Conservation (phyloP, 2,797 vertebrate genomes). For the Rhinophrynus dorsalis region DNA sequence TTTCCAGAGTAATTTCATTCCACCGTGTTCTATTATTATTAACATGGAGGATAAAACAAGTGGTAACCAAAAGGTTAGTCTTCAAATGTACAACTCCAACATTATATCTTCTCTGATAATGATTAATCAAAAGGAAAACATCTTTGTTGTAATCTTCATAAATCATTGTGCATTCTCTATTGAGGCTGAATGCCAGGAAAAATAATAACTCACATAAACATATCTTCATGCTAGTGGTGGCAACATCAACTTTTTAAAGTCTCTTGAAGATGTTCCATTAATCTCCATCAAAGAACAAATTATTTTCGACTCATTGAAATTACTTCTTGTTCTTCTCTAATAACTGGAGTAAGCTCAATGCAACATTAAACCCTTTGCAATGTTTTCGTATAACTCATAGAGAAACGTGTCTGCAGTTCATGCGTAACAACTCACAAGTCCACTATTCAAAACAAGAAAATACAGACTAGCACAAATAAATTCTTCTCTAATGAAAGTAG, state of each 20-base stretch:
- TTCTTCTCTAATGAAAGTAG: not conserved
- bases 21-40: constrained; percentile 9
- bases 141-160: not conserved
- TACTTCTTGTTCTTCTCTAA: no score
- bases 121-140: not conserved
- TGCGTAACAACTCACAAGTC: not conserved
- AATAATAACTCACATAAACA: not conserved
- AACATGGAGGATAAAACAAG: not conserved
- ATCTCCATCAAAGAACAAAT: constrained; percentile 1
- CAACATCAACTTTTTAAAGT: not conserved
- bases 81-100: not conserved
- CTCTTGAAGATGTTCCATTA: not conserved
- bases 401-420: no score
- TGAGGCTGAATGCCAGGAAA: not conserved
- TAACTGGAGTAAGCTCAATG: not conserved
- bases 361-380: not conserved
- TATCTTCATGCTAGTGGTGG: not conserved
- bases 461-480: not conserved
- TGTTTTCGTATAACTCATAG: not conserved
- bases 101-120: not conserved
- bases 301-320: no score
- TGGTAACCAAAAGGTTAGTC: not conserved
- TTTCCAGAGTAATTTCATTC: constrained; percentile 4
- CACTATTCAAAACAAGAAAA: constrained; percentile 17
- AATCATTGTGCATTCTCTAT: not conserved